These are phyloP conservation scores for Blastomussa wellsi DNA, from an alignment of 92 coral and sea anemone genomes.

Conservation along the genomic window DNA sequence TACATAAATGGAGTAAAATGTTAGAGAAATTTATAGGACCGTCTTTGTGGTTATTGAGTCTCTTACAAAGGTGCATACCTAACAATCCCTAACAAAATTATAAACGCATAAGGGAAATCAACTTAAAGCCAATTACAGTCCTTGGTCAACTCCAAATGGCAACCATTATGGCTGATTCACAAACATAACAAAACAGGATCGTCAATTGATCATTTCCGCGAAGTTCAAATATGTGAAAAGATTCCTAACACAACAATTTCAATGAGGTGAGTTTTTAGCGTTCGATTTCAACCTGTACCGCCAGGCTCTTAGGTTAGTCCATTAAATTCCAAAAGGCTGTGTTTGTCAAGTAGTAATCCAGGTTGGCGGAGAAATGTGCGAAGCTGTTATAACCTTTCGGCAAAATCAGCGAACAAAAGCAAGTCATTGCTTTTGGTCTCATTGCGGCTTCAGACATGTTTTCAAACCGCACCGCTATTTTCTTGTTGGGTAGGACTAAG, in stretches of 20 bases:
- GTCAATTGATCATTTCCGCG: not conserved
- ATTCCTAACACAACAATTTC: constrained; percentile 19
- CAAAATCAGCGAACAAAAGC: constrained; percentile 27
- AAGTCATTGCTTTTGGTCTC: constrained; percentile 23
- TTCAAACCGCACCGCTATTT: constrained; percentile 16
- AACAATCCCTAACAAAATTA: not conserved
- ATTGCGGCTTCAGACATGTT: constrained; percentile 21
- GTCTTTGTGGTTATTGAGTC: constrained; percentile 1
- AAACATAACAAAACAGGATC: not conserved
- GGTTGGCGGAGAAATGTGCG: constrained; percentile 31
- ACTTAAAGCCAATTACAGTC: not conserved
- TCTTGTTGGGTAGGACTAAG: constrained; percentile 19
- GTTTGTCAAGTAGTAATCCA: constrained; percentile 22
- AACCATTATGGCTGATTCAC: not conserved
- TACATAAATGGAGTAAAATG: not conserved
- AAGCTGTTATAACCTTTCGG: constrained; percentile 25
- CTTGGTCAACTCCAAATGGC: not conserved
- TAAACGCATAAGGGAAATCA: too few species aligned
- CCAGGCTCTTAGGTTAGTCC: not conserved
- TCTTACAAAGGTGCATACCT: not conserved
- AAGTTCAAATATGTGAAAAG: not conserved
- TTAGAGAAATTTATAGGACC: not conserved
- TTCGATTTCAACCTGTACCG: not conserved
- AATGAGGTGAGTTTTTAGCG: not conserved
- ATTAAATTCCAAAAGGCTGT: constrained; percentile 5